phyloP scores from a whole-genome alignment of 2,113 vertebrate species.

The Pholis gunnellus region DNA sequence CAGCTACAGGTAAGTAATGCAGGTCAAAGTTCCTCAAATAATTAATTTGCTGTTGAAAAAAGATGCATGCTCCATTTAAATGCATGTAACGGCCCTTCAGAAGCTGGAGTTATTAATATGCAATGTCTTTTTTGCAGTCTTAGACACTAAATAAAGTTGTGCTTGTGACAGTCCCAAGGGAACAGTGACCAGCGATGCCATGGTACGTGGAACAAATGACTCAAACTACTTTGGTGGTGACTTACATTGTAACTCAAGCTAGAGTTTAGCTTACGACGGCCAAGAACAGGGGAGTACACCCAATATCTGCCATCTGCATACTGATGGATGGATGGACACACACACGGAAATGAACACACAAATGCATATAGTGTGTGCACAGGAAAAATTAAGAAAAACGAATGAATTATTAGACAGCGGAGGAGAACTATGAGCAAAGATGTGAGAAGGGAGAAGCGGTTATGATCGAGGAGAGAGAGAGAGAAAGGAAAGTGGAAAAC shows the following conservation, averaged over 20 bases:
- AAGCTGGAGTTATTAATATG: conserved; percentile 30
- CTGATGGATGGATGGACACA: conserved; percentile 81
- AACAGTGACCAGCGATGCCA: conserved; percentile 3
- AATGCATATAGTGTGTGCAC: conserved; percentile 8
- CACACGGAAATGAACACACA: conserved; percentile 44
- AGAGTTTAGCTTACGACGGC: conserved; percentile 85
- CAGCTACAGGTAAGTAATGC: neutral
- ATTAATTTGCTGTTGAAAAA: neutral
- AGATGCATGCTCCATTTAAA: conserved; percentile 26
- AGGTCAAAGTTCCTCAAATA: neutral
- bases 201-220: conserved; percentile 15
- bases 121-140: conserved; percentile 11
- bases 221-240: conserved; percentile 48
- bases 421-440: neutral
- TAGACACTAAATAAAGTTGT: conserved; percentile 34
- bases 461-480: conserved; percentile 1
- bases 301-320: conserved; percentile 96
- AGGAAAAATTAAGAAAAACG: conserved; percentile 15
- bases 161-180: neutral
- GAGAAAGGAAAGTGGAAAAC: conserved; percentile 8
- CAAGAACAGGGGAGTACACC: conserved; percentile 93
- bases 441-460: conserved; percentile 6
- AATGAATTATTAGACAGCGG: neutral
- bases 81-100: conserved; percentile 36
- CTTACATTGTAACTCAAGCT: conserved; percentile 82